Evolutionary conservation across 1,140 invertebrate genomes (phyloP).

Genomic region (Lepidurus couesii): DNA sequence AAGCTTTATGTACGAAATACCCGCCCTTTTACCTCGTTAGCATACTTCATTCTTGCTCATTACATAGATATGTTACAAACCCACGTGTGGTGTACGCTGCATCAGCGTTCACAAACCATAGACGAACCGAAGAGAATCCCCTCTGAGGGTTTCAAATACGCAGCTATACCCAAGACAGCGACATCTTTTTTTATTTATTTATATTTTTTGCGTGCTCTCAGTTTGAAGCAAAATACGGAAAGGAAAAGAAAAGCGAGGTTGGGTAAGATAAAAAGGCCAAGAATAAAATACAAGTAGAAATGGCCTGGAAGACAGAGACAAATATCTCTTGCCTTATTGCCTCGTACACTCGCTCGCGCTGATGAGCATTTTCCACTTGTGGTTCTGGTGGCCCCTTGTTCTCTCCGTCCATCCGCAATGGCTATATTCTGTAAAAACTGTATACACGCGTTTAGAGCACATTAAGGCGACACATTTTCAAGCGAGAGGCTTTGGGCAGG

Average conservation of each 20-base stretch:
- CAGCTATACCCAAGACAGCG: not conserved
- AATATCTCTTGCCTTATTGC: not conserved
- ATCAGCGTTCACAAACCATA: not conserved
- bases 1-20: not conserved
- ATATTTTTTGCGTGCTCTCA: not conserved
- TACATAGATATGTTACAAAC: conserved; percentile 11
- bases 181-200: not conserved
- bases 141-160: not conserved
- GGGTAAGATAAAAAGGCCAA: not conserved
- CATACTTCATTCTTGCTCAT: conserved; percentile 19
- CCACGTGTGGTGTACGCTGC: not conserved
- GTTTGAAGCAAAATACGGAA: not conserved
- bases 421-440: not conserved
- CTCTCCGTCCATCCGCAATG: conserved; percentile 1
- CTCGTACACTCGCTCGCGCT: not conserved
- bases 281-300: not conserved
- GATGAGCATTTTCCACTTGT: conserved; percentile 7
- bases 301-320: not conserved
- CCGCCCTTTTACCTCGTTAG: conserved; percentile 17
- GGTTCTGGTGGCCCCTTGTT: not conserved
- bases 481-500: too few relatives aligned
- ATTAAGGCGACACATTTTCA: too few relatives aligned
- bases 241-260: not conserved
- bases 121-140: not conserved
- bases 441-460: not conserved